Base-by-base conservation (phyloP, 2,888 invertebrate species). In the Eristalis intricaria region DNA sequence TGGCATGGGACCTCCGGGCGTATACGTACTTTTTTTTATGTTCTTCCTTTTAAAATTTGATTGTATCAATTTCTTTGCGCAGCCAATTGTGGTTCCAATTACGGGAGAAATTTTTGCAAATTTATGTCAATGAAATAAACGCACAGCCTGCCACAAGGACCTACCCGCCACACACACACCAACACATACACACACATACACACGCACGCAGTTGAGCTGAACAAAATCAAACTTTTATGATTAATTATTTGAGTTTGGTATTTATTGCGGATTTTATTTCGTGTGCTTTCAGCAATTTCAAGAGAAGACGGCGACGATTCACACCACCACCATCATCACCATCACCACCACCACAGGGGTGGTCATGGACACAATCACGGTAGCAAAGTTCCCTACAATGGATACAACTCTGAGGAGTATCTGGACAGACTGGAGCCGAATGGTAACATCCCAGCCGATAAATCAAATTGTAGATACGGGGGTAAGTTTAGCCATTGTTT, bases 371-470 rank as follows among this genome's bases (percentile, higher is more conserved):
- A 93, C 89, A 93, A 93, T 91, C 93, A 93, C 91, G 94, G 95
- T 91, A 95, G 94, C 91, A 97, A 97, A 95, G 95, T 98, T 93
- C 96, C 97, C 89, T 97, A 97, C 94, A 98, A 98, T 94, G 98
- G 98, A 90, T 98, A 97, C 95, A 93, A 93, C 91, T 98, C 98
- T 82, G 98, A 98, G 92, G 98, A 98, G 94, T 98, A 97, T 94
- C 95, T 98, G 93, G 98, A 98, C 94, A 95, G 97, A 93, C 95
- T 98, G 92, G 98, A 98, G 94, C 97, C 97, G 92, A 98, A 97
- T 94, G 98, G 98, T 92, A 98, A 97, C 94, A 97, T 97, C 94
- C 97, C 96, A 91, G 95, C 96, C 93, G 97, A 97, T 92, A 97
- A 97, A 94, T 95, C 95, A 89, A 96, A 96, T 93, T 94, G 95